Evolutionary conservation across 2,113 vertebrate genomes (phyloP), one percentile per base, ranked within the genome.

Genomic region (Neolamprologus longior): DNA sequence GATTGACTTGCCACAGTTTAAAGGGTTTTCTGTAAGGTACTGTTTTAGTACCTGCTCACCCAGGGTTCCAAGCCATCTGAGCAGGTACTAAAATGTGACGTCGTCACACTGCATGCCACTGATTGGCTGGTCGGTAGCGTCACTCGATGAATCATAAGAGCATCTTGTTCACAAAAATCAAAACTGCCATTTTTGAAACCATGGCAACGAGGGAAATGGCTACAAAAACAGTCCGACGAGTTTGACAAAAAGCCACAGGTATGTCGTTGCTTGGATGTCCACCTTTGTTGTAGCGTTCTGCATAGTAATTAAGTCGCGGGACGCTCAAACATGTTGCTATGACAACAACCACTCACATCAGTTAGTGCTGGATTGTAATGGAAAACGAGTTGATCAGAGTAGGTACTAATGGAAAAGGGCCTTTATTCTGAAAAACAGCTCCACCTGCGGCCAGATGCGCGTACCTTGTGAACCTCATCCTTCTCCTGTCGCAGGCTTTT

Each of bases 391-490:
- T 37, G 10, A 68, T 37, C 61, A 7, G 33, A 68, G 61, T 68
- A 37, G 19, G 33, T 68, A 68, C 33, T 68, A 68, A 68, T 68
- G 61, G 61, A 68, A 68, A 68, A 68, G 61, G 33, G 33, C 9
- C 61, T 37, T 68, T 78, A 78, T 52, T 78, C 15, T 78, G 73
- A 78, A 78, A n/a, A 78, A 28, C 73, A 76, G 42, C 42, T 50
- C 71, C 71, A 76, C 42, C 42, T 76, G 40, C 5, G 0, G 40
- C 68, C 21, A 73, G 40, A 42, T 73, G 17, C 7, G 2, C 8
- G 57, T 35, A 99, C 99, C 98, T 99, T 98, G 94, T 99, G 98
- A 24, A 98, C 93, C 1, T 99, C 98, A 1, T 99, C 99, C 85
- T 98, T 98, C 84, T 99, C 99, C 86, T 98, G 98, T 12, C 96